Conservation (phyloP, 35 echinoderm and acorn worm genomes). For the Lytechinus pictus region DNA sequence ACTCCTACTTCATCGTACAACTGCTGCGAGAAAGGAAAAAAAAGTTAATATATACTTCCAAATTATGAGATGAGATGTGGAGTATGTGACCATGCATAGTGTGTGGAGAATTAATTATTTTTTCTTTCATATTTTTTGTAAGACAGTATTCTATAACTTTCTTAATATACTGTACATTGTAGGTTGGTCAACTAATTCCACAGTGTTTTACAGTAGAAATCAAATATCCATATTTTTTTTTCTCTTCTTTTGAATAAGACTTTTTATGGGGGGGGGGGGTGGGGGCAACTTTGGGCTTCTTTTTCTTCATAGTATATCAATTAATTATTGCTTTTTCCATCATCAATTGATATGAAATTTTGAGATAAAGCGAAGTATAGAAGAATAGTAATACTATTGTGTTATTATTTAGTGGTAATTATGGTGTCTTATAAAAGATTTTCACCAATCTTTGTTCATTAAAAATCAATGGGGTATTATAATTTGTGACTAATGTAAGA, state of each 20-base stretch:
- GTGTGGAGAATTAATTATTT: background rate
- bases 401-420: background rate
- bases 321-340: background rate
- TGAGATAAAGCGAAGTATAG: background rate
- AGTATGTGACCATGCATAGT: background rate
- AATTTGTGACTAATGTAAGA: no score
- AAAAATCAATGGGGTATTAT: no score
- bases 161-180: background rate
- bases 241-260: background rate
- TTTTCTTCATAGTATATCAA: background rate
- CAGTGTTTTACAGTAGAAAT: background rate
- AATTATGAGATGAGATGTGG: background rate
- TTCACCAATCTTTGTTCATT: no score
- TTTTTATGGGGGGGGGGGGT: background rate
- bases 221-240: background rate
- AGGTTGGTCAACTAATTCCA: background rate
- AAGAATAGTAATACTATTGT: background rate
- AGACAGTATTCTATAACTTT: background rate
- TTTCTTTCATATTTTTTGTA: background rate
- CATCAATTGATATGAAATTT: background rate
- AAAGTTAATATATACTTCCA: background rate
- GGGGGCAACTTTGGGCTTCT: no score
- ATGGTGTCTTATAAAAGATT: no score
- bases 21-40: background rate
- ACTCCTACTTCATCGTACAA: background rate